Evolutionary conservation across 2,888 invertebrate genomes (phyloP).

Genomic region (Stratiomys singularior): DNA sequence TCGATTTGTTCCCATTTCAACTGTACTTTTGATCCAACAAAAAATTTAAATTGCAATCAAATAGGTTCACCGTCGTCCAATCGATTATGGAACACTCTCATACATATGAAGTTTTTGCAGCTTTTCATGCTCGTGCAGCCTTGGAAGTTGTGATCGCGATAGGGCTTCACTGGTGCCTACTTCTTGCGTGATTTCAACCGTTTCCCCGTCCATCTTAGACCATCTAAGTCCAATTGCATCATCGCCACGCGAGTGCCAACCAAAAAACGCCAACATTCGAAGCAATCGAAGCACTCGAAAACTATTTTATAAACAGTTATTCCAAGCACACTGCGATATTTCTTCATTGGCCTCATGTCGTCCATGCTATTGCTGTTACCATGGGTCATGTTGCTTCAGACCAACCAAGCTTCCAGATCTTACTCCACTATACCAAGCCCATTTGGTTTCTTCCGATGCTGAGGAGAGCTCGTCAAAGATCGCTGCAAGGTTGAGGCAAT

Average conservation of each 20-base stretch:
- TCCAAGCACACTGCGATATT: slow-evolving; percentile 5
- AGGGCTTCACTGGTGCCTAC: slow-evolving; percentile 11
- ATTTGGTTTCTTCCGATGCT: slow-evolving; percentile 22
- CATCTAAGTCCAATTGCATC: slow-evolving; percentile 28
- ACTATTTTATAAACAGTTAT: slow-evolving; percentile 45
- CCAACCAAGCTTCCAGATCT: no score
- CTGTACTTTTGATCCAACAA: no score
- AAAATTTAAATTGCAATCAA: not conserved
- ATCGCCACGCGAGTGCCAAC: slow-evolving; percentile 21
- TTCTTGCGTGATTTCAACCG: not conserved
- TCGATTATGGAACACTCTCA: not conserved
- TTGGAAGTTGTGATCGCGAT: slow-evolving; percentile 12
- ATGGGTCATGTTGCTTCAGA: not conserved
- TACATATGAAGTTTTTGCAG: not conserved
- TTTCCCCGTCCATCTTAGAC: not conserved
- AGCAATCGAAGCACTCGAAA: slow-evolving; percentile 41
- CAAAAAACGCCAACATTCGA: slow-evolving; percentile 34
- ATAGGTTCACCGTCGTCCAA: not conserved
- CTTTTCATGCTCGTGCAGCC: slow-evolving; percentile 23
- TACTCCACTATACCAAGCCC: not conserved
- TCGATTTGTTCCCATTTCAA: no score
- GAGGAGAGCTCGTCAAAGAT: not conserved
- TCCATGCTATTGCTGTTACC: not conserved
- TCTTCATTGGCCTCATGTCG: slow-evolving; percentile 18
- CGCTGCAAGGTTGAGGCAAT: slow-evolving; percentile 29